Conservation (phyloP, 2,888 invertebrate genomes). For the Hybos culiciformis region DNA sequence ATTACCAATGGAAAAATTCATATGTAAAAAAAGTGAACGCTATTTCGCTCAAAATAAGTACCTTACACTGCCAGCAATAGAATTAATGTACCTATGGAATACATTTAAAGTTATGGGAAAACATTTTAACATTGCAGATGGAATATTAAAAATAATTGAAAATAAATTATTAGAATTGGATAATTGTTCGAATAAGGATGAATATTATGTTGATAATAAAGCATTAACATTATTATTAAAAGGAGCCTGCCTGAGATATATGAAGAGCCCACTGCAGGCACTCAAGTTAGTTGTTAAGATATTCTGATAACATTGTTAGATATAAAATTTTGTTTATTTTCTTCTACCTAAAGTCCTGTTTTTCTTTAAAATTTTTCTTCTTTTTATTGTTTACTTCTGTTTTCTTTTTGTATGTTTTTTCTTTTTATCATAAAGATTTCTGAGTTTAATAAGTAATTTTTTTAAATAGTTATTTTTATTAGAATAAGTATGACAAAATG, state of each 20-base stretch:
- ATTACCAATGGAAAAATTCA: slow-evolving; percentile 93
- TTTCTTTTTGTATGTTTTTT: too few relatives aligned
- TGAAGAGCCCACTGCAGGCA: slow-evolving; percentile 64
- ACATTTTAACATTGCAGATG: slow-evolving; percentile 47
- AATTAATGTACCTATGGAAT: slow-evolving; percentile 88
- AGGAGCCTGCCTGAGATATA: slow-evolving; percentile 68
- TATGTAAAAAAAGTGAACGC: slow-evolving; percentile 69
- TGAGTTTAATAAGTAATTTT: too few relatives aligned
- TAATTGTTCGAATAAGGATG: slow-evolving; percentile 11
- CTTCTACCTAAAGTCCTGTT: neutral
- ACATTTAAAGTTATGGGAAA: slow-evolving; percentile 69
- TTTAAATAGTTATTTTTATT: too few relatives aligned
- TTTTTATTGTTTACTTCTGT: neutral
- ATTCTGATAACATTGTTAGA: too few relatives aligned
- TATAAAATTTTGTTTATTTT: neutral
- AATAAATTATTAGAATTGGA: slow-evolving; percentile 32
- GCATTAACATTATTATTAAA: slow-evolving; percentile 64
- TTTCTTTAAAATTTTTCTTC: neutral
- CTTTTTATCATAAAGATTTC: too few relatives aligned
- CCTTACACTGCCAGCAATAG: slow-evolving; percentile 69
- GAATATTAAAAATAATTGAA: slow-evolving; percentile 49
- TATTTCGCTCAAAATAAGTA: slow-evolving; percentile 59
- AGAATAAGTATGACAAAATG: too few relatives aligned
- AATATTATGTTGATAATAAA: slow-evolving; percentile 53
- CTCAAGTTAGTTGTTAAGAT: too few relatives aligned